A percentile compares a stretch with the other conserved stretches of the same genome.
Evolutionary conservation across 1,140 invertebrate species (phyloP).

Genomic region (Oreohelix idahoensis): DNA sequence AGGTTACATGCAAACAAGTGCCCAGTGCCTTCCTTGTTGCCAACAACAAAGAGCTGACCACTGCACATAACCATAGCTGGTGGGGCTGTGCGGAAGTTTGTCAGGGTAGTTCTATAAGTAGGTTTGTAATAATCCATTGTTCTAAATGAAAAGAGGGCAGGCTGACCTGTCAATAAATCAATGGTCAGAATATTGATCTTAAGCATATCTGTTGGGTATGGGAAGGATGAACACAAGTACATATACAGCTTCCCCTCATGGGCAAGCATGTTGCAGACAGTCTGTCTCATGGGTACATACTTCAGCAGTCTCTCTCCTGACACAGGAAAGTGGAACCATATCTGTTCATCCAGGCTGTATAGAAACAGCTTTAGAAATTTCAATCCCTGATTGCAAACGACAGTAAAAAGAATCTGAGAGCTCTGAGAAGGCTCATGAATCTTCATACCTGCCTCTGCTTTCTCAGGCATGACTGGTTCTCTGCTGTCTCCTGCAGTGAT

Average conservation of each 20-base stretch:
- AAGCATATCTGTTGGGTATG: constrained; percentile 70
- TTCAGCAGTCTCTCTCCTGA: constrained; percentile 61
- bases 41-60: constrained; percentile 64
- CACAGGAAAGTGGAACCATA: constrained; percentile 66
- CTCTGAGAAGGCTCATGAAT: neutral
- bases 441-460: neutral
- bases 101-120: constrained; percentile 67
- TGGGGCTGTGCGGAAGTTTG: constrained; percentile 66
- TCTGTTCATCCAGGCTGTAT: constrained; percentile 61
- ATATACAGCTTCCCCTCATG: constrained; percentile 65
- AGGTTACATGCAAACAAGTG: constrained; percentile 69
- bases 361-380: constrained; percentile 69
- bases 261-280: constrained; percentile 64
- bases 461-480: neutral
- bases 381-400: constrained; percentile 66
- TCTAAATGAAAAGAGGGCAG: constrained; percentile 65
- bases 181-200: constrained; percentile 68
- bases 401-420: constrained; percentile 59
- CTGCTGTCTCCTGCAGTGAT: neutral
- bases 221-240: constrained; percentile 69
- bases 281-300: constrained; percentile 64
- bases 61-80: constrained; percentile 66
- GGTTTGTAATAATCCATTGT: constrained; percentile 67
- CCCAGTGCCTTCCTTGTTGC: constrained; percentile 68
- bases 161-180: constrained; percentile 62